Conservation (phyloP, 2,113 vertebrate species). For the Siphamia tubifer region DNA sequence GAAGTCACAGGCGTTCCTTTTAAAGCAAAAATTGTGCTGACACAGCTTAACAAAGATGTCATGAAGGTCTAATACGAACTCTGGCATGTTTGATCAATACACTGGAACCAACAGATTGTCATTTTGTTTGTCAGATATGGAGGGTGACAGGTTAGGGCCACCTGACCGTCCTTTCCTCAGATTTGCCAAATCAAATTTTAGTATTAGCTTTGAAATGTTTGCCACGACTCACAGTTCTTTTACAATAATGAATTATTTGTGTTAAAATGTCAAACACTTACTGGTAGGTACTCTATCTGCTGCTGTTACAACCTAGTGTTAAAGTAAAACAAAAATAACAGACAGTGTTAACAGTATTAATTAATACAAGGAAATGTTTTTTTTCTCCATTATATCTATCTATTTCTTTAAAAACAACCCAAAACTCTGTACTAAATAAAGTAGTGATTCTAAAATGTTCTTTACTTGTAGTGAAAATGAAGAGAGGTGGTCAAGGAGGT, state of each 20-base stretch:
- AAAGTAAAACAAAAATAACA: no score
- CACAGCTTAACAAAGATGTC: not conserved
- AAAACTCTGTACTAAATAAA: no score
- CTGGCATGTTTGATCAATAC: not conserved
- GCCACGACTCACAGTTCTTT: not conserved
- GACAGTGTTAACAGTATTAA: no score
- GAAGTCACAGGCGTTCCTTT: conserved; percentile 34
- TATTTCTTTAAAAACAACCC: no score
- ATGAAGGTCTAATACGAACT: not conserved
- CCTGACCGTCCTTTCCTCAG: conserved; percentile 37
- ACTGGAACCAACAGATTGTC: not conserved
- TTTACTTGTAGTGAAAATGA: no score
- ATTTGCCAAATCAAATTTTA: conserved; percentile 6
- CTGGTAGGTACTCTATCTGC: no score
- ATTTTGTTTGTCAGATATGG: not conserved
- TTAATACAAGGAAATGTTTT: no score
- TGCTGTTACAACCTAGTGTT: no score
- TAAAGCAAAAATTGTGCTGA: conserved; percentile 45
- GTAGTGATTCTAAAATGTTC: no score
- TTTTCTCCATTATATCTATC: no score
- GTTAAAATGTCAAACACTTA: not conserved
- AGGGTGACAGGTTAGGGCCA: conserved; percentile 35
- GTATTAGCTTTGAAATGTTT: not conserved
- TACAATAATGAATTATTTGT: not conserved
- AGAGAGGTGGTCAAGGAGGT: no score